phyloP scores from a whole-genome alignment of 2,888 invertebrate species.

The Lasioglossum figueresi region DNA sequence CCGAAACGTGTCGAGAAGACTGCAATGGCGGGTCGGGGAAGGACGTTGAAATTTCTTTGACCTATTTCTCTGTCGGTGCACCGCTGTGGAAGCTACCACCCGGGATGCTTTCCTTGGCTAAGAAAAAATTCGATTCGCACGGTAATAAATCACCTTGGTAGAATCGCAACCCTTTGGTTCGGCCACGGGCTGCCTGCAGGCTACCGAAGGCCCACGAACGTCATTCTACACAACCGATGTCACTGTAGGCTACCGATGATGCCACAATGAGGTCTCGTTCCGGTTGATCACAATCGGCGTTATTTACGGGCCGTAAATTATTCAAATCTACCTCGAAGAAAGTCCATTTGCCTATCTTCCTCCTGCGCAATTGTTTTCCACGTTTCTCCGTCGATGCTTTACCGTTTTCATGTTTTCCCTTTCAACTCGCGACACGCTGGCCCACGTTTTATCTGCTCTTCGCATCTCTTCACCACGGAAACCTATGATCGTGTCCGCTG shows the following conservation, averaged over 20 bases:
- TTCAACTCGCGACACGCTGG: neutral
- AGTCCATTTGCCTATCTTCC: slow-evolving; percentile 51
- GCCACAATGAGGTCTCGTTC: slow-evolving; percentile 75
- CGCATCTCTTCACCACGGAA: neutral
- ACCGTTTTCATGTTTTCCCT: neutral
- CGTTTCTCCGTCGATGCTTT: neutral
- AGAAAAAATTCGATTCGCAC: slow-evolving; percentile 79
- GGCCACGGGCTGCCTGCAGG: slow-evolving; percentile 57
- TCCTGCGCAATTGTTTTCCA: slow-evolving; percentile 45
- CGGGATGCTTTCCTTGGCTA: slow-evolving; percentile 46
- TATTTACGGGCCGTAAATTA: slow-evolving; percentile 81
- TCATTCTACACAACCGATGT: slow-evolving; percentile 34
- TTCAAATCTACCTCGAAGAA: slow-evolving; percentile 67
- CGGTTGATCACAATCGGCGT: slow-evolving; percentile 75
- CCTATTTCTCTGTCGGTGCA: slow-evolving; percentile 55
- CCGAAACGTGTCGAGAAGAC: neutral
- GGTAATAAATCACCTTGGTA: slow-evolving; percentile 78
- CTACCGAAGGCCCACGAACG: slow-evolving; percentile 60
- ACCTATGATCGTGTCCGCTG: neutral
- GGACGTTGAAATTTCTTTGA: slow-evolving; percentile 54
- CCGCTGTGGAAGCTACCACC: slow-evolving; percentile 33
- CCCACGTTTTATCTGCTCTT: neutral
- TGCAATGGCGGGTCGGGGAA: neutral
- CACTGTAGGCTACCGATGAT: slow-evolving; percentile 71
- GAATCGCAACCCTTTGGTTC: slow-evolving; percentile 74